Conservation (phyloP, 2,113 vertebrate genomes). For the Mus pahari region DNA sequence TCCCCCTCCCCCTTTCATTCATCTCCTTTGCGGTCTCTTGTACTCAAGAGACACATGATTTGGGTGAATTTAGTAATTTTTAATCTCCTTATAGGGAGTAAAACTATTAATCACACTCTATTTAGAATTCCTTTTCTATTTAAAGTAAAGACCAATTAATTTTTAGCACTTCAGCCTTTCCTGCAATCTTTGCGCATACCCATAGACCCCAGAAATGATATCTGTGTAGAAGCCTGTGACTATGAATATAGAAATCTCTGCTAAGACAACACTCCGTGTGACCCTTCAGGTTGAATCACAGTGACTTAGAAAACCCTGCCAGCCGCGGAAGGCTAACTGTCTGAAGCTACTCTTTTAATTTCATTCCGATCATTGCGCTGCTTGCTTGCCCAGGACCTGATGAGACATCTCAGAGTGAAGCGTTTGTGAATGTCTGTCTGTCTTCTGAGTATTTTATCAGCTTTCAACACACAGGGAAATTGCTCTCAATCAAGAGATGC, state of each 20-base stretch:
- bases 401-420: background rate
- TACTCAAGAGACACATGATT: background rate
- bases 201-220: background rate
- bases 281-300: background rate
- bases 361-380: background rate
- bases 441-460: background rate
- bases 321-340: background rate
- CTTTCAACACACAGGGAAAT: slow-evolving; percentile 1
- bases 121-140: background rate
- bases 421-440: background rate
- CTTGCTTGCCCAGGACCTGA: background rate
- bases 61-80: background rate
- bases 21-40: background rate
- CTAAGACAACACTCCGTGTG: background rate
- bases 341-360: slow-evolving; percentile 22
- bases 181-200: background rate
- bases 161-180: background rate
- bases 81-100: background rate
- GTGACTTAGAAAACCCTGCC: slow-evolving; percentile 23
- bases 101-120: background rate
- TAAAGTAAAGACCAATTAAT: background rate
- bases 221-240: background rate
- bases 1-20: background rate
- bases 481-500: background rate
- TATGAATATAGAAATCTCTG: background rate